Percentiles rank a stretch among this genome's conserved stretches.
phyloP scores from a whole-genome alignment of 1,140 invertebrate genomes.

The Micrasema minimum region DNA sequence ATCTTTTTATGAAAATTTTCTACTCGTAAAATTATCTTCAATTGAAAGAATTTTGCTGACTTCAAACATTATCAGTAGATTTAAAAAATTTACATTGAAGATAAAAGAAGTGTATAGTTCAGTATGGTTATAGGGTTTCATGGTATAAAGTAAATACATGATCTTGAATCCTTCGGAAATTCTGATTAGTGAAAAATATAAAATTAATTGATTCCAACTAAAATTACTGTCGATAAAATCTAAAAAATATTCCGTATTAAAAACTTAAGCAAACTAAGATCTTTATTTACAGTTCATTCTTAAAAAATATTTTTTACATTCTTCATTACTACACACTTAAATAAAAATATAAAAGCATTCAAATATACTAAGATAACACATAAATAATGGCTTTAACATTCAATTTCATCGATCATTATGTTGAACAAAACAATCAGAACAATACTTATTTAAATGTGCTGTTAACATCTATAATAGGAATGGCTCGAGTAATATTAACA shows the following conservation, averaged over 20 bases:
- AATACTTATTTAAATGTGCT: conserved; percentile 23
- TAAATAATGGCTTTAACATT: conserved; percentile 47
- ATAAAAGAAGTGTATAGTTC: no score
- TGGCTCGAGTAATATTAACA: conserved; percentile 39
- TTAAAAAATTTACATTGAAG: no score
- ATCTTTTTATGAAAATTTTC: no score
- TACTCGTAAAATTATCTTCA: no score
- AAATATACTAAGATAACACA: conserved; percentile 45
- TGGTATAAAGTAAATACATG: neutral
- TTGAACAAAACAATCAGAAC: conserved; percentile 10
- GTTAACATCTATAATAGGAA: conserved; percentile 33
- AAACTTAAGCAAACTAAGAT: conserved; percentile 24
- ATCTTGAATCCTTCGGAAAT: no score
- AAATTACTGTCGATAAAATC: neutral
- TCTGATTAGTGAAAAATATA: no score
- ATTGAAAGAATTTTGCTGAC: no score
- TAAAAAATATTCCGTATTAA: conserved; percentile 8
- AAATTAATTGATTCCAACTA: no score
- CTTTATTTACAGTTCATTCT: conserved; percentile 32
- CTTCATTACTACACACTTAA: conserved; percentile 24
- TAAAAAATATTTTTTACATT: conserved; percentile 32
- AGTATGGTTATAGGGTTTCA: no score
- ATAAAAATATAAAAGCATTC: conserved; percentile 28
- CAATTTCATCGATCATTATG: conserved; percentile 18
- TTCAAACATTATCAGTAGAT: no score